phyloP scores from a whole-genome alignment of 1,140 invertebrate species.

The Anadara kagoshimensis region DNA sequence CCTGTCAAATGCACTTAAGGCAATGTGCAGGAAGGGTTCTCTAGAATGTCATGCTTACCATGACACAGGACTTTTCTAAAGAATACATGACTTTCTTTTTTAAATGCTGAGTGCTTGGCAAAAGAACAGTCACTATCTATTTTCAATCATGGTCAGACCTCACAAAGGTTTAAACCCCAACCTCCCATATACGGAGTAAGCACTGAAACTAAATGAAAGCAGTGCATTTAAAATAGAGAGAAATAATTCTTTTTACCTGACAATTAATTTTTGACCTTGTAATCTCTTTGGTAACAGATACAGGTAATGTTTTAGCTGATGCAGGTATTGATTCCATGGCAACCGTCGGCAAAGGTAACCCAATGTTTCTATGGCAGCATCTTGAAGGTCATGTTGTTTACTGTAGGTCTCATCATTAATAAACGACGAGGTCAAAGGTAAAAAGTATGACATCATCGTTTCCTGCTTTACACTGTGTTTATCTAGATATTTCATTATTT shows the following conservation, averaged over 20 bases:
- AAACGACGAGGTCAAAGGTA: conserved; percentile 88
- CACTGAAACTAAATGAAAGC: too few relatives aligned
- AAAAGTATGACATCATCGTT: conserved; percentile 87
- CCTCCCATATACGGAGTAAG: too few relatives aligned
- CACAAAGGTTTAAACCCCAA: too few relatives aligned
- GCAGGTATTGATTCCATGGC: conserved; percentile 91
- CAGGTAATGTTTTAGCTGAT: conserved; percentile 87
- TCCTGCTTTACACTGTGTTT: conserved; percentile 79
- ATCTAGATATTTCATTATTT: conserved; percentile 70
- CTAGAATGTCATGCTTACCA: too few relatives aligned
- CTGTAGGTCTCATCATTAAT: conserved; percentile 85
- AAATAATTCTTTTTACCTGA: conserved; percentile 56
- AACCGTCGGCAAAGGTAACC: conserved; percentile 84
- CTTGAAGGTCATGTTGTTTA: conserved; percentile 87
- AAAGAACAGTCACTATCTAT: too few relatives aligned
- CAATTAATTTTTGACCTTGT: conserved; percentile 81
- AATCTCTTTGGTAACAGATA: conserved; percentile 81
- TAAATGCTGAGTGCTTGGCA: too few relatives aligned
- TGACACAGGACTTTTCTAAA: too few relatives aligned
- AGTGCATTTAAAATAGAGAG: too few relatives aligned
- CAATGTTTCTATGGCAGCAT: conserved; percentile 82
- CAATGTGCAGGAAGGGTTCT: too few relatives aligned
- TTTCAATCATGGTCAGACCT: too few relatives aligned
- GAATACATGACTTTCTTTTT: too few relatives aligned
- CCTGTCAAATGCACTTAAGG: too few relatives aligned